Percentiles rank a stretch among this genome's conserved stretches.
Evolutionary conservation across 2,888 invertebrate species (phyloP).

Genomic region (Chromoteleia sp.): DNA sequence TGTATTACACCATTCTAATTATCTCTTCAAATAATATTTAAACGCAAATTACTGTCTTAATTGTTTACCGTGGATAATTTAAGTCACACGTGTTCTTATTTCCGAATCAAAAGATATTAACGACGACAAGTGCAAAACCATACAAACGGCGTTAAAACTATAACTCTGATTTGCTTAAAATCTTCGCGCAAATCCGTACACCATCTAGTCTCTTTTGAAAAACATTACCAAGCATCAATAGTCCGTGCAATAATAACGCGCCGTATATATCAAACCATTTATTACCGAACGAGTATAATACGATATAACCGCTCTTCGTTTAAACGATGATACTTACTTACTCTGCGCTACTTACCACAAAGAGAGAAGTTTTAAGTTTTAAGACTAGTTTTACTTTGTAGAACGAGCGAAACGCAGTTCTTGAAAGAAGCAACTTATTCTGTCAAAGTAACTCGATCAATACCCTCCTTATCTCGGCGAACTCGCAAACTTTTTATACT

Average conservation of each 20-base stretch:
- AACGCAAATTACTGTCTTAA: no score
- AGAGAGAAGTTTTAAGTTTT: constrained; percentile 82
- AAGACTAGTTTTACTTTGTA: constrained; percentile 80
- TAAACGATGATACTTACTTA: constrained; percentile 49
- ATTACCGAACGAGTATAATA: constrained; percentile 34
- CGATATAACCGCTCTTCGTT: constrained; percentile 49
- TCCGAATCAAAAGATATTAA: no score
- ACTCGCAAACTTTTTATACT: constrained; percentile 30
- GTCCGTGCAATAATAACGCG: not conserved
- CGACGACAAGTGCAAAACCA: no score
- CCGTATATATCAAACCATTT: constrained; percentile 23
- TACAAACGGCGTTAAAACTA: no score
- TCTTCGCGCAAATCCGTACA: no score
- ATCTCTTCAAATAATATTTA: no score
- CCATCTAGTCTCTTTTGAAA: no score
- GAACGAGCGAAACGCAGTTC: constrained; percentile 78
- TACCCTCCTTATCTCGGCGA: constrained; percentile 74
- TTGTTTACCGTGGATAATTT: no score
- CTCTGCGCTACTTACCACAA: constrained; percentile 73
- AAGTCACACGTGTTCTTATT: no score
- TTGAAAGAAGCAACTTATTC: constrained; percentile 82
- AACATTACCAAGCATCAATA: constrained; percentile 1
- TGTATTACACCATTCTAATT: no score
- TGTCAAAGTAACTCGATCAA: constrained; percentile 82
- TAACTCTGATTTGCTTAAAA: no score